Evolutionary conservation across 2,113 vertebrate species (phyloP), one percentile per base, ranked within the genome.

Genomic region (Cnemophilus loriae): DNA sequence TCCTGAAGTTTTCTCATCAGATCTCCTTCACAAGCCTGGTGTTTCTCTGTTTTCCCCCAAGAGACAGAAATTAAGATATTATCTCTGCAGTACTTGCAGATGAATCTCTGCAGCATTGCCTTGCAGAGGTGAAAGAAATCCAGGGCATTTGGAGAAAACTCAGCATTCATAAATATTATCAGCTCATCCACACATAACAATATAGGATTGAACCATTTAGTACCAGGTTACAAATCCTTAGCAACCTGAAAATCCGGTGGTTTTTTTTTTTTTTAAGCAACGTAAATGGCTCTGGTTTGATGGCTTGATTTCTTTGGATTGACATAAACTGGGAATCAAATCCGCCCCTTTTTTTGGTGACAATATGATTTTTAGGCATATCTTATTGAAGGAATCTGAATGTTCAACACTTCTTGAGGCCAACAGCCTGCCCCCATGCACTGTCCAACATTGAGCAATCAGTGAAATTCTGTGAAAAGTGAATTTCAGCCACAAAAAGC

Each of bases 61-160:
- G 87, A 95, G 59, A 55, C 30, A 88, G 78, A 93, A 94, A 96
- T 96, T 75, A 95, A 95, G 79, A 89, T 21, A 56, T 83, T 88
- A 91, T 78, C 56, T 65, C 60, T 92, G 69, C 86, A 92, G 79
- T 44, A 61, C 13, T 59, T 6, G 0, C 47, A 89, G 84, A 83
- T 73, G 46, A 89, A 83, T 93, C 59, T 94, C 87, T 91, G 60
- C 76, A 89, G 41, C 60, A 50, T 61, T 84, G 57, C 56, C 79
- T 96, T 13, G 27, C 50, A 88, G 79, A 92, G 57, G 60, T 39
- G 37, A 96, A 92, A 97, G 94, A 96, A 97, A 96, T 84, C 50
- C 49, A 60, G 69, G 27, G 16, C 41, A 78, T 80, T 90, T 90
- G 80, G 52, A 79, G 68, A 84, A 90, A 94, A 91, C 18, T 42